Conservation (phyloP, 1,140 invertebrate genomes). For the Lerema accius region DNA sequence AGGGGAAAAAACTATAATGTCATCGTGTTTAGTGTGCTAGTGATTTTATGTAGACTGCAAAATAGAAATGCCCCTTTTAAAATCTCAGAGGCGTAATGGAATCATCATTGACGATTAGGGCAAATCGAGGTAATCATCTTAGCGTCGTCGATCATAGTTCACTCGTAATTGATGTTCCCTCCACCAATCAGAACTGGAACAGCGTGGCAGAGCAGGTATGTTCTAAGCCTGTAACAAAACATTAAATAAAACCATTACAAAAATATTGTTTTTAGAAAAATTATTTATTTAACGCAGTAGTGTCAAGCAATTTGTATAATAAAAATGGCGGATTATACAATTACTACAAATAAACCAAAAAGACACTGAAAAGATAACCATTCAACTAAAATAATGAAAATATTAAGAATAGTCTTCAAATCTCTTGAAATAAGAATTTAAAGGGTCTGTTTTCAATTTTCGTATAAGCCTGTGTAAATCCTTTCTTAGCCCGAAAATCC, state of each 20-base stretch:
- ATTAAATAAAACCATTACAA: no score
- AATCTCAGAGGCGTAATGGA: neutral
- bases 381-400: neutral
- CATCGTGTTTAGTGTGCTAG: neutral
- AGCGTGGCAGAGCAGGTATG: no score
- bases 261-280: no score
- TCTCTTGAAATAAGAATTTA: conserved; percentile 33
- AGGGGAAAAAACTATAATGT: neutral
- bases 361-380: neutral
- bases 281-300: no score
- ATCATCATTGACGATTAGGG: no score
- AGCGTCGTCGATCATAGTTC: conserved; percentile 75
- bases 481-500: conserved; percentile 62
- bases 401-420: conserved; percentile 9
- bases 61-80: neutral
- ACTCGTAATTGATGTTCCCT: conserved; percentile 77
- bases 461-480: conserved; percentile 60
- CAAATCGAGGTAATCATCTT: conserved; percentile 49
- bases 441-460: conserved; percentile 69
- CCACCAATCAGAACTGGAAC: no score
- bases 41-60: neutral
- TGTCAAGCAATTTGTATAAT: no score
- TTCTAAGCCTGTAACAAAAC: no score
- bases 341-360: neutral
- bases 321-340: no score